Evolutionary conservation across 2,113 vertebrate species (phyloP).

Genomic region (Xerus inauris): DNA sequence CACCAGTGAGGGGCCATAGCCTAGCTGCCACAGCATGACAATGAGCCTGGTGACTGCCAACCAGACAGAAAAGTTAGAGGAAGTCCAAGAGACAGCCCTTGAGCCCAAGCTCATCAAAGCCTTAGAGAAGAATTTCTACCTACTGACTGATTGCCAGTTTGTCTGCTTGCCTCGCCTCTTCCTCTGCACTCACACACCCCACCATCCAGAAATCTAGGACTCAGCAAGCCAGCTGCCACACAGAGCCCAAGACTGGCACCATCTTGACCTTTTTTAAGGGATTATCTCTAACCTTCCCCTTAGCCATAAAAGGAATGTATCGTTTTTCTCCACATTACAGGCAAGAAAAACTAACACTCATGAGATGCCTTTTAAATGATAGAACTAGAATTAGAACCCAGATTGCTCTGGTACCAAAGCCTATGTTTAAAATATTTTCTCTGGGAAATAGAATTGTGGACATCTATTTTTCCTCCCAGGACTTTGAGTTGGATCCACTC

Average conservation of each 20-base stretch:
- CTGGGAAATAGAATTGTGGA: not conserved
- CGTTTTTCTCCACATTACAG: not conserved
- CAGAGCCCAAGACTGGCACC: not conserved
- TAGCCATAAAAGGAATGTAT: not conserved
- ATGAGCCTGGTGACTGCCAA: conserved; percentile 77
- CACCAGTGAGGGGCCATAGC: conserved; percentile 84
- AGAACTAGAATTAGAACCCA: not conserved
- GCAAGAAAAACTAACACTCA: not conserved
- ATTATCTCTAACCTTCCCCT: not conserved
- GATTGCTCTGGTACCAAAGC: not conserved
- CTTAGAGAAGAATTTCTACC: conserved; percentile 65
- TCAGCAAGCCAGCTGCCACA: fast-evolving
- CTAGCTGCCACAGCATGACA: conserved; percentile 63
- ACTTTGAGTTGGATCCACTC: not conserved
- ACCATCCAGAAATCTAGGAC: not conserved
- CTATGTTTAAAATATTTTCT: not conserved
- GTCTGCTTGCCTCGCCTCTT: conserved; percentile 34
- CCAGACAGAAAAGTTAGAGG: conserved; percentile 74
- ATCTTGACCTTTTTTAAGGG: not conserved
- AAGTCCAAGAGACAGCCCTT: conserved; percentile 69
- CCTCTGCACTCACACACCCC: not conserved
- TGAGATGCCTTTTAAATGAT: not conserved
- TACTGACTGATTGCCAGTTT: conserved; percentile 9
- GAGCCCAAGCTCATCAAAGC: conserved; percentile 69
- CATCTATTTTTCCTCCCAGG: not conserved